Evolutionary conservation across 2,888 invertebrate species (phyloP).

Genomic region (Scaeva pyrastri): DNA sequence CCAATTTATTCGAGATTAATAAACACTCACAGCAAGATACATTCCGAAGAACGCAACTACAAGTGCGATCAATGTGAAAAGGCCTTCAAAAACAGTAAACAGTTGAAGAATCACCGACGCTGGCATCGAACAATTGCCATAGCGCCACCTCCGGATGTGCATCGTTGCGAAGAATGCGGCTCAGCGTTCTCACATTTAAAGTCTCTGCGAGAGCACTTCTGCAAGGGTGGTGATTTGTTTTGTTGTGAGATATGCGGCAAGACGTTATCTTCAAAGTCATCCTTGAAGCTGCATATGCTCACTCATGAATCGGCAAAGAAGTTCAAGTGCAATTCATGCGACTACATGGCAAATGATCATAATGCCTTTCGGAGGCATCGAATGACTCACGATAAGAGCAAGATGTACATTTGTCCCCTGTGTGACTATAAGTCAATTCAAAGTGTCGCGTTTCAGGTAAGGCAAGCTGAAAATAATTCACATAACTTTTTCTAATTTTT

Average conservation of each 20-base stretch:
- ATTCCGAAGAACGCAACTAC: slow-evolving; percentile 87
- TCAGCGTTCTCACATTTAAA: slow-evolving; percentile 81
- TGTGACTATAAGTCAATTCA: slow-evolving; percentile 93
- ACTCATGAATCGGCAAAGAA: slow-evolving; percentile 83
- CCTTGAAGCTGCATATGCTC: slow-evolving; percentile 85
- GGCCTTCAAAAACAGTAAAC: slow-evolving; percentile 91
- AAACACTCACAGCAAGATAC: slow-evolving; percentile 91
- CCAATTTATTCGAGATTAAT: slow-evolving; percentile 88
- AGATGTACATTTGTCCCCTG: slow-evolving; percentile 90
- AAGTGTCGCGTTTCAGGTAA: slow-evolving; percentile 89
- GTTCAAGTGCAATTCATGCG: slow-evolving; percentile 90
- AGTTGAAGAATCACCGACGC: slow-evolving; percentile 90
- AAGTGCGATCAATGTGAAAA: slow-evolving; percentile 89
- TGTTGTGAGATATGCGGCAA: slow-evolving; percentile 85
- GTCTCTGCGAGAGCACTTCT: slow-evolving; percentile 85
- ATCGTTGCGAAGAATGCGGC: slow-evolving; percentile 84
- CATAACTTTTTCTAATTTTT: not conserved
- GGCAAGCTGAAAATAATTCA: not conserved
- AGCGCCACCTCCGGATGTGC: slow-evolving; percentile 73
- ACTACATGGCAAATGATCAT: slow-evolving; percentile 90
- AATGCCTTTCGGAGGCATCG: slow-evolving; percentile 92
- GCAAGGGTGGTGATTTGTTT: slow-evolving; percentile 84
- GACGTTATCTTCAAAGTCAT: slow-evolving; percentile 83
- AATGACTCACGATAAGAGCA: slow-evolving; percentile 89
- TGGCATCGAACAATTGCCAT: slow-evolving; percentile 85